Percentiles rank a stretch among this genome's conserved stretches.
phyloP scores from a whole-genome alignment of 2,888 invertebrate species.

The Oscheius sp. region DNA sequence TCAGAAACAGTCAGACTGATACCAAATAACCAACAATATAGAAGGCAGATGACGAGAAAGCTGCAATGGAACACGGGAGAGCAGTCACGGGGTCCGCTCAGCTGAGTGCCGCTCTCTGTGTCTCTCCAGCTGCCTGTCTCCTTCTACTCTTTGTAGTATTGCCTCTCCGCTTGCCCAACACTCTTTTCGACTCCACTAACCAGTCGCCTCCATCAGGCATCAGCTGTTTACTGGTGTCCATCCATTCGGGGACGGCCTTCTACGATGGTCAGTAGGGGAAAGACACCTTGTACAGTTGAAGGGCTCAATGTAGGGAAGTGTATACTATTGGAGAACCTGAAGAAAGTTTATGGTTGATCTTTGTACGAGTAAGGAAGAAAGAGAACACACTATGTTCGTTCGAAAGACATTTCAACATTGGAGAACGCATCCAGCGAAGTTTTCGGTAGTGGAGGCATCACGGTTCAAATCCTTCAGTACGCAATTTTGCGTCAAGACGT shows the following conservation, averaged over 20 bases:
- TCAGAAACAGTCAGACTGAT: neutral
- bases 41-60: slow-evolving; percentile 5
- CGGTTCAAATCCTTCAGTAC: too few relatives aligned
- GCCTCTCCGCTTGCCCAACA: slow-evolving; percentile 7
- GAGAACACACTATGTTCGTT: too few relatives aligned
- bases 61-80: slow-evolving; percentile 13
- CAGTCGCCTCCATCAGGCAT: slow-evolving; percentile 5
- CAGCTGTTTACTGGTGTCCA: slow-evolving; percentile 37
- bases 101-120: slow-evolving; percentile 25
- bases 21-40: neutral
- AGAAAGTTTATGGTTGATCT: too few relatives aligned
- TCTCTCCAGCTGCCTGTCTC: slow-evolving; percentile 7
- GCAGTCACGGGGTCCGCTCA: slow-evolving; percentile 35
- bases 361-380: too few relatives aligned
- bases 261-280: neutral
- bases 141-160: neutral
- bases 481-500: too few relatives aligned
- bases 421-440: too few relatives aligned
- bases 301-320: too few relatives aligned
- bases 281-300: neutral
- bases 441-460: too few relatives aligned
- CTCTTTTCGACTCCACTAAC: neutral
- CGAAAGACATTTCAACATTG: too few relatives aligned
- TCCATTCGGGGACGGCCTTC: neutral
- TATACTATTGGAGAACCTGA: too few relatives aligned